Conservation (phyloP, 2,113 vertebrate species). For the Dromas ardeola region DNA sequence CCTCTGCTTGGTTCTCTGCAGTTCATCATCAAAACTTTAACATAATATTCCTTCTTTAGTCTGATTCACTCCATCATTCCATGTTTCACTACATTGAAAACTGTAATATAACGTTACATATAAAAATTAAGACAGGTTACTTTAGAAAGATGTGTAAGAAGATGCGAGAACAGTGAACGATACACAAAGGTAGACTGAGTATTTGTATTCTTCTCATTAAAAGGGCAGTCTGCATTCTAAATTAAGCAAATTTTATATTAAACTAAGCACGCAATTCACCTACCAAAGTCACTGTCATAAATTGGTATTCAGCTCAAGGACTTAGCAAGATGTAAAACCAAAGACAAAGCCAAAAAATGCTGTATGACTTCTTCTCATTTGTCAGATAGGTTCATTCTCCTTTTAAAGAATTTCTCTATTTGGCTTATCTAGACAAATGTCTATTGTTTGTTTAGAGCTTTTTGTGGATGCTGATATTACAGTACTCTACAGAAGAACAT, state of each 20-base stretch:
- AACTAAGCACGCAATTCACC: background rate
- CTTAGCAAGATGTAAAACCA: background rate
- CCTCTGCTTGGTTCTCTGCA: background rate
- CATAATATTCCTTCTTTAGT: background rate
- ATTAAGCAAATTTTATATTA: background rate
- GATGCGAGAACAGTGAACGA: background rate
- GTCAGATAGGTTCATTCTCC: background rate
- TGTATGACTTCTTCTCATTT: background rate
- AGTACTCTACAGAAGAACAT: background rate
- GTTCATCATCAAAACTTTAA: background rate
- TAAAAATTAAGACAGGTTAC: background rate
- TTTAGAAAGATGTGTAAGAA: background rate
- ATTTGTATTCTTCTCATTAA: background rate
- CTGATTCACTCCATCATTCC: background rate
- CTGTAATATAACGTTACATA: background rate
- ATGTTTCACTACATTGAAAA: background rate
- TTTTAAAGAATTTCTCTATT: background rate
- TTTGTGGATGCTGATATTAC: background rate
- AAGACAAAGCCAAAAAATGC: background rate
- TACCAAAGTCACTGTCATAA: background rate
- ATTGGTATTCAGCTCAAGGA: background rate
- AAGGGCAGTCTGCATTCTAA: background rate
- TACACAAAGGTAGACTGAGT: background rate
- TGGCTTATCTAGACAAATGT: background rate
- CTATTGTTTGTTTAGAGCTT: background rate